These are phyloP conservation scores for Xenopus borealis DNA, from an alignment of 2,113 vertebrate species.

Conservation along the genomic window DNA sequence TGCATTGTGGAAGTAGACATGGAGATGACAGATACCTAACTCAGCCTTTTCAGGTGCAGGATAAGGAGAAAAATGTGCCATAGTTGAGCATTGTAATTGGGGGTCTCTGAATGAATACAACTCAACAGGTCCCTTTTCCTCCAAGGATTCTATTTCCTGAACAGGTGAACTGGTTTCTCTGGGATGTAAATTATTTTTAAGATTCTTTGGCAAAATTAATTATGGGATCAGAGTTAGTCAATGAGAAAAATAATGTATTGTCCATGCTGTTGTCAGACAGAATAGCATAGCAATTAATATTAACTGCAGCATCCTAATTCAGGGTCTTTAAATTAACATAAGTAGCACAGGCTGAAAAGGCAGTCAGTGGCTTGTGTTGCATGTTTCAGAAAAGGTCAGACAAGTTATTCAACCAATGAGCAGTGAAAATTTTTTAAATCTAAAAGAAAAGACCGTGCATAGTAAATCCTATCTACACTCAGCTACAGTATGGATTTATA, in stretches of 20 bases:
- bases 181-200: conserved; percentile 1
- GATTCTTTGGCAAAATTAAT: not conserved
- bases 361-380: too few relatives aligned
- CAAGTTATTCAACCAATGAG: too few relatives aligned
- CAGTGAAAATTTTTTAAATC: too few relatives aligned
- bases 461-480: too few relatives aligned
- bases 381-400: too few relatives aligned
- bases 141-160: conserved; percentile 21
- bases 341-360: too few relatives aligned
- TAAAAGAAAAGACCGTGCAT: too few relatives aligned
- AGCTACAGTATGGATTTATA: too few relatives aligned
- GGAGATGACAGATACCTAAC: conserved; percentile 28
- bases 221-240: not conserved
- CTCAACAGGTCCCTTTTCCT: not conserved
- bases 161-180: not conserved
- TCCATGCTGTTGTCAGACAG: too few relatives aligned
- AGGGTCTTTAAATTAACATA: too few relatives aligned
- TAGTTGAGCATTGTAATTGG: not conserved
- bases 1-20: conserved; percentile 3
- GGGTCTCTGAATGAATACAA: not conserved
- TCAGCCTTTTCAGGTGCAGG: conserved; percentile 24
- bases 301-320: too few relatives aligned
- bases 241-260: not conserved
- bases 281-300: too few relatives aligned
- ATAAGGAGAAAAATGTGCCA: conserved; percentile 13